Conservation (phyloP, 2,797 vertebrate species). For the Acrossocheilus wenchowensis region DNA sequence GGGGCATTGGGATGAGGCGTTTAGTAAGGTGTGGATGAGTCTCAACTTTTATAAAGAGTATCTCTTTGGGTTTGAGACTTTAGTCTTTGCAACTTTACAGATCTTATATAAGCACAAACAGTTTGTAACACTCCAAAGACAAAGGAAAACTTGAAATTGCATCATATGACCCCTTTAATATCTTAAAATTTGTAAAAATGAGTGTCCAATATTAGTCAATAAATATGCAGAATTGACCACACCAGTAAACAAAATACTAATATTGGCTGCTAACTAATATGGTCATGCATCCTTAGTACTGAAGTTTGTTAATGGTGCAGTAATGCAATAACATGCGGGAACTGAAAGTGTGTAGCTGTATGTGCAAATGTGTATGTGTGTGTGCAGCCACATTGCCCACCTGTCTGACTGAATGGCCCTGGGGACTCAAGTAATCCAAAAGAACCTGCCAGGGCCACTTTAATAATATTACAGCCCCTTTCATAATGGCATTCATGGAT, state of each 20-base stretch:
- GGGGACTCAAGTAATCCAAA: conserved; percentile 39
- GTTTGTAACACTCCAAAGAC: no score
- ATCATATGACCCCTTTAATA: neutral
- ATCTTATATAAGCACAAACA: no score
- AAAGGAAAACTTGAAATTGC: no score
- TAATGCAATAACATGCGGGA: neutral
- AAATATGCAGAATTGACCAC: neutral
- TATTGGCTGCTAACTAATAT: neutral
- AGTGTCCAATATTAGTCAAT: neutral
- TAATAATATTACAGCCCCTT: conserved; percentile 75
- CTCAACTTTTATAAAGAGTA: no score
- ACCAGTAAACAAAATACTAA: neutral
- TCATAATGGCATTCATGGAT: conserved; percentile 78
- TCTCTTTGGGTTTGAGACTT: no score
- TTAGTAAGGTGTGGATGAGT: no score
- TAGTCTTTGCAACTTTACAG: no score
- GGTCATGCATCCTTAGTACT: neutral
- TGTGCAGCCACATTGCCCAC: neutral
- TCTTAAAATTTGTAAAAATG: neutral
- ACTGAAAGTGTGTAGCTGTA: neutral
- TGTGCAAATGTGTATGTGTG: neutral
- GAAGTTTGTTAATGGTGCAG: neutral
- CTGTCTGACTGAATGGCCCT: conserved; percentile 41
- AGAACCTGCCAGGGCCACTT: conserved; percentile 57
- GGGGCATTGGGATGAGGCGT: no score